phyloP scores from a whole-genome alignment of 1,140 invertebrate species.

The Hyles vespertilio region DNA sequence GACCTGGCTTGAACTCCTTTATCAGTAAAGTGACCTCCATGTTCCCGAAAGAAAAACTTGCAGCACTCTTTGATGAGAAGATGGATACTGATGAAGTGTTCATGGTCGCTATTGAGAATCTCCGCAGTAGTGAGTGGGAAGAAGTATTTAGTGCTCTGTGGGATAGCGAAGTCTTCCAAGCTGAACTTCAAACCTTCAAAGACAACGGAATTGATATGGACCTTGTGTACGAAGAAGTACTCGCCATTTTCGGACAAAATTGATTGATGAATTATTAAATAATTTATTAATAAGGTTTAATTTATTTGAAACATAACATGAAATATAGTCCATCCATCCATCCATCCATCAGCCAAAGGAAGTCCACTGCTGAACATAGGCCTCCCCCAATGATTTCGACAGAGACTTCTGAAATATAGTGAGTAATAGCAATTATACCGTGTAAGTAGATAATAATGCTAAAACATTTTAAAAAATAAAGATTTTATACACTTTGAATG shows the following conservation, averaged over 20 bases:
- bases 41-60: slow-evolving; percentile 51
- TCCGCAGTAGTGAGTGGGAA: slow-evolving; percentile 50
- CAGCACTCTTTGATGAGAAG: slow-evolving; percentile 53
- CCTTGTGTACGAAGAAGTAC: slow-evolving; percentile 36
- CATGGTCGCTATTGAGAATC: slow-evolving; percentile 45
- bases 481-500: too few species aligned
- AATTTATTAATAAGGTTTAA: background rate
- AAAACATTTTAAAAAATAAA: too few species aligned
- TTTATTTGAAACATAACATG: too few species aligned
- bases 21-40: slow-evolving; percentile 38
- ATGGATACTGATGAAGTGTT: slow-evolving; percentile 51
- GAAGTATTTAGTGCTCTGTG: slow-evolving; percentile 40
- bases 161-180: slow-evolving; percentile 46
- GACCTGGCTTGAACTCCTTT: slow-evolving; percentile 40
- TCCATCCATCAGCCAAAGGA: too few species aligned
- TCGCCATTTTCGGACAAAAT: slow-evolving; percentile 50
- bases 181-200: slow-evolving; percentile 36
- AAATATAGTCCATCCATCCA: too few species aligned
- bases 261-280: slow-evolving; percentile 14
- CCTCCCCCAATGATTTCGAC: too few species aligned
- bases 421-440: too few species aligned
- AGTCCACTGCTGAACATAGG: too few species aligned
- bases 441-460: too few species aligned
- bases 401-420: too few species aligned
- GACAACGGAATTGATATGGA: slow-evolving; percentile 49